Percentiles rank a stretch among this genome's conserved stretches.
Evolutionary conservation across 1,140 invertebrate genomes (phyloP).

Genomic region (Chionoecetes opilio): DNA sequence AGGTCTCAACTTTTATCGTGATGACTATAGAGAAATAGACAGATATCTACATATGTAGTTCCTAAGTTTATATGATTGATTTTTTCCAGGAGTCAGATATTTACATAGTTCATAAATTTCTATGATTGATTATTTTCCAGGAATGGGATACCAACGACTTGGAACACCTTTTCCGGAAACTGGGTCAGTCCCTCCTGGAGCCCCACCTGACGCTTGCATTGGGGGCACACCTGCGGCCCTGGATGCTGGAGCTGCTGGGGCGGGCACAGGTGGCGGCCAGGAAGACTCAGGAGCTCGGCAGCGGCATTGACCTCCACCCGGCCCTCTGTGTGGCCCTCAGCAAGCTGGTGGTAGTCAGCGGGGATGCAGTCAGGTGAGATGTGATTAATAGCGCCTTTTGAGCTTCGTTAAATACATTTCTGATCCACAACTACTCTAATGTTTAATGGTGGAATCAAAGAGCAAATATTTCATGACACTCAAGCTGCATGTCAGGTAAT

Average conservation of each 20-base stretch:
- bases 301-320: slow-evolving; percentile 51
- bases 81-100: no score
- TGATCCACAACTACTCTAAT: no score
- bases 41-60: no score
- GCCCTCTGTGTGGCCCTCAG: slow-evolving; percentile 68
- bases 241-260: slow-evolving; percentile 67
- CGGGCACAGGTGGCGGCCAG: slow-evolving; percentile 32
- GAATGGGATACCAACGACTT: slow-evolving; percentile 44
- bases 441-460: no score
- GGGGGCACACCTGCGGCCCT: slow-evolving; percentile 55
- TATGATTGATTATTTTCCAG: slow-evolving; percentile 37
- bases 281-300: not conserved
- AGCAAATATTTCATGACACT: no score
- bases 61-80: no score
- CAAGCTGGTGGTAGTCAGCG: slow-evolving; percentile 64
- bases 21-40: no score
- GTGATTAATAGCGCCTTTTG: no score
- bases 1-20: no score
- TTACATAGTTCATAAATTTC: no score
- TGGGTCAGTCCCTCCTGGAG: slow-evolving; percentile 48
- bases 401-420: no score
- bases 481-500: no score
- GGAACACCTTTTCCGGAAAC: slow-evolving; percentile 37
- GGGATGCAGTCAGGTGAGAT: slow-evolving; percentile 60
- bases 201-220: slow-evolving; percentile 50